Base-by-base conservation (phyloP, 2,113 vertebrate species). In the Chrysochloris asiatica region DNA sequence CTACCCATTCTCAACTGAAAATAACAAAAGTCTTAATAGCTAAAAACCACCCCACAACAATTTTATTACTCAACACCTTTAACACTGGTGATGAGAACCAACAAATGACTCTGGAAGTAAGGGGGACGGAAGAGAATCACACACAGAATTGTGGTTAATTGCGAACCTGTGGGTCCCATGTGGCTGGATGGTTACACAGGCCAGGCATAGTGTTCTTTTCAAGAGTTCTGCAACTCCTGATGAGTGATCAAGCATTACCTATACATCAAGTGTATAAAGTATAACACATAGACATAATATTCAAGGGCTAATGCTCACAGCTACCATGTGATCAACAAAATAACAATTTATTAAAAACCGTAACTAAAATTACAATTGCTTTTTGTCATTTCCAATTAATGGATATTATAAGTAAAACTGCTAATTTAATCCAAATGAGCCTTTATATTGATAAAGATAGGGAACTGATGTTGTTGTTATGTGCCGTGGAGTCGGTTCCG, bases 21-120 rank as follows among this genome's bases (percentile, higher is more conserved):
- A 30, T 65, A 86, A 26, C 75, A 56, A 56, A 89, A 93, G 59
- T 72, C 83, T 83, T 33, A 65, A 90, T 2, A 52, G 47, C 59
- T 89, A 21, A 65, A 76, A 76, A 83, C 61, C 72, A 88, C 22
- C 36, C 59, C 73, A 50, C 45, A 90, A 89, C 28, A 90, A 90
- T 54, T 61, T 78, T 12, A 88, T 73, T 83, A 63, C 24, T 50
- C 36, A 47, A 61, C 36, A 48, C 30, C 30, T 81, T 90, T 52
- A 77, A n/a, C 1, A 9, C 30, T 78, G 16, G 13, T 93, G 67
- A 73, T 28, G 65, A 89, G 41, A 91, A 91, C 10, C 36, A 26
- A 92, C 4, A 7, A 88, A n/a, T 9, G 52, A n/a, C 21, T 85
- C 83, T 30, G 67, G 30, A 63, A n/a, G 1, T 17, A 22, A 54